Evolutionary conservation across 2,113 vertebrate genomes (phyloP).

Genomic region (Channa maculata): DNA sequence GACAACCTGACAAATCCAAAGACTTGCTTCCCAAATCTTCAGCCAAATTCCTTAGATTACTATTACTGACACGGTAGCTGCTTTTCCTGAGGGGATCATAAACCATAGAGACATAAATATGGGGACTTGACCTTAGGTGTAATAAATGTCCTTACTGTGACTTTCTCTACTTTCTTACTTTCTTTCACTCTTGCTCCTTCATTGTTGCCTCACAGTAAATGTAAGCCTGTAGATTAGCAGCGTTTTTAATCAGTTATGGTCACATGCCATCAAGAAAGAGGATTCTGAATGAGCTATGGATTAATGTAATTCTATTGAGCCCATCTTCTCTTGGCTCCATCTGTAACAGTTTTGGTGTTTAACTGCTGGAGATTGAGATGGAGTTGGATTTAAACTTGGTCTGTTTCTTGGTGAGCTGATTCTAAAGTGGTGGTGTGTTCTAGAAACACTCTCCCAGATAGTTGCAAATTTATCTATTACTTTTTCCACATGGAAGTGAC

Average conservation of each 20-base stretch:
- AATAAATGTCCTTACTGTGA: not conserved
- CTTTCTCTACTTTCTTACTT: not conserved
- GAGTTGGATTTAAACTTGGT: not conserved
- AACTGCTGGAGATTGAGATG: not conserved
- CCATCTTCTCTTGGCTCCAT: not conserved
- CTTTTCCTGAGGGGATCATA: slow-evolving; percentile 20
- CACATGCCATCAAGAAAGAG: slow-evolving; percentile 10
- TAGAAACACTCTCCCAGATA: not conserved
- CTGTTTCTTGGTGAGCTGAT: not conserved
- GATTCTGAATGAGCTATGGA: slow-evolving; percentile 2
- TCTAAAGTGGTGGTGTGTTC: not conserved
- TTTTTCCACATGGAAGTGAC: not conserved
- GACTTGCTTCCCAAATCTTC: not conserved
- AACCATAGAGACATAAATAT: slow-evolving; percentile 1
- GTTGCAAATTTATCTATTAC: not conserved
- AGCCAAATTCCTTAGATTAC: slow-evolving; percentile 21
- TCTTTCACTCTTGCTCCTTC: not conserved
- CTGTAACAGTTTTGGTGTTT: not conserved
- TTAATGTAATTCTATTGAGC: slow-evolving; percentile 11
- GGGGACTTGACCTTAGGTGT: not conserved
- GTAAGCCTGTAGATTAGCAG: not conserved
- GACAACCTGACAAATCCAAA: no score
- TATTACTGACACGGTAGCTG: slow-evolving; percentile 22
- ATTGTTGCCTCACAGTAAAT: not conserved
- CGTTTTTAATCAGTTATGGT: not conserved